Percentiles rank a stretch among this genome's conserved stretches.
Conservation (phyloP, 2,113 vertebrate genomes). For the Bos indicus region DNA sequence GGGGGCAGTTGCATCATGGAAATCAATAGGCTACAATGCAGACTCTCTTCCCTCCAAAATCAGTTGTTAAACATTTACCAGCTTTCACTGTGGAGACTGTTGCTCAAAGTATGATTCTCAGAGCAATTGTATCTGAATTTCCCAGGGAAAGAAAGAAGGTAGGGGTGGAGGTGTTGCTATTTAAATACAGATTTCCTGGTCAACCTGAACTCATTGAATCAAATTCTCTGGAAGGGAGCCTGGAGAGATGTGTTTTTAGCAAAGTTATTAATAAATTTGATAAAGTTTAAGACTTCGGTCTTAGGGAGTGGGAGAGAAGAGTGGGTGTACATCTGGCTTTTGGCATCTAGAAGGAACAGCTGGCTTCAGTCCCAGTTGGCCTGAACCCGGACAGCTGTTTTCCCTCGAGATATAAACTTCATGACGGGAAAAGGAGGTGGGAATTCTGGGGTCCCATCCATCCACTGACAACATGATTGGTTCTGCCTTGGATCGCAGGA, state of each 20-base stretch:
- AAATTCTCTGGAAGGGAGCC: conserved; percentile 21
- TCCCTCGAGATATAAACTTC: conserved; percentile 62
- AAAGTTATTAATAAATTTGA: conserved; percentile 53
- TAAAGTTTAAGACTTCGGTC: conserved; percentile 43
- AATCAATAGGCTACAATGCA: background rate
- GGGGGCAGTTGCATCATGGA: background rate
- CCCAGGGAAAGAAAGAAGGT: background rate
- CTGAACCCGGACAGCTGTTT: conserved; percentile 74
- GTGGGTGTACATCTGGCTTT: conserved; percentile 62
- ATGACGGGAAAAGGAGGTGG: conserved; percentile 62
- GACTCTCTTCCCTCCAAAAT: background rate
- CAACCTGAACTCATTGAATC: background rate
- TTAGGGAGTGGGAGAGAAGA: conserved; percentile 60
- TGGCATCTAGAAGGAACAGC: conserved; percentile 66
- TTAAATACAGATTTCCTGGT: conserved; percentile 9
- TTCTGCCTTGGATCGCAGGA: conserved; percentile 38
- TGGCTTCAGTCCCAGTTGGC: conserved; percentile 64
- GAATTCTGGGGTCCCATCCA: conserved; percentile 19
- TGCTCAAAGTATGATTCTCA: background rate
- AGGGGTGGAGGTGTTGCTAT: background rate
- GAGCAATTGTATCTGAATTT: background rate
- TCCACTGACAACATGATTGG: conserved; percentile 39
- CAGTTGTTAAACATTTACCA: background rate
- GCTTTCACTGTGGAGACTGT: background rate
- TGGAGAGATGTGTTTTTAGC: conserved; percentile 39